Evolutionary conservation across 2,113 vertebrate species (phyloP), one percentile per base, ranked within the genome.

Genomic region (Nothocercus nigrocapillus): DNA sequence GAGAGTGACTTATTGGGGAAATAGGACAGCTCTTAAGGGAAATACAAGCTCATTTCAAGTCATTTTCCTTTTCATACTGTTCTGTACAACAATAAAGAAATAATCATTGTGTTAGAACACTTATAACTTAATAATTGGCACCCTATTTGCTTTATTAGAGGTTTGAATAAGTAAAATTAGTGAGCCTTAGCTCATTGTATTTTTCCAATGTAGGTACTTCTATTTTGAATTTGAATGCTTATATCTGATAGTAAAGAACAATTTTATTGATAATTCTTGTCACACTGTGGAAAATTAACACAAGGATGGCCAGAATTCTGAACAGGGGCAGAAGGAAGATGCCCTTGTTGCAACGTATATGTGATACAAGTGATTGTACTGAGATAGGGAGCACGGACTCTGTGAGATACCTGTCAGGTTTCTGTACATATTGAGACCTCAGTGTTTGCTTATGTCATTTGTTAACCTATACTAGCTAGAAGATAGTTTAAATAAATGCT

Each of bases 1-100:
- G 17, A 90, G 47, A 70, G 27, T 81, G 61, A 40, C 42, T 92
- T 90, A 19, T 64, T 84, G 86, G 24, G 85, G 82, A 96, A 92
- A 79, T 44, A 44, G 53, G 56, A 47, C 59, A 70, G 68, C 67
- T 92, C 40, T 82, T 89, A 63, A 42, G 68, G 44, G 59, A 89
- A 83, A 90, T 47, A 51, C 25, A 1, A 24, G 38, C 38, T 81
- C 13, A 38, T 83, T 87, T 34, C 68, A 77, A 85, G 69, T 73
- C 1, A 76, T 69, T 85, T 76, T 70, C 38, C 40, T 40, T 70
- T 93, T 73, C 73, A 34, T 30, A 40, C 25, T 70, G 8, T 85
- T 76, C 83, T 34, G 11, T 68, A 30, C 49, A 47, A 19, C 34
- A 22, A 7, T 67, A 85, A 56, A 80, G 32, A 80, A 94, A 83